phyloP scores from a whole-genome alignment of 2,888 invertebrate genomes.

The Acholoe squamosa region DNA sequence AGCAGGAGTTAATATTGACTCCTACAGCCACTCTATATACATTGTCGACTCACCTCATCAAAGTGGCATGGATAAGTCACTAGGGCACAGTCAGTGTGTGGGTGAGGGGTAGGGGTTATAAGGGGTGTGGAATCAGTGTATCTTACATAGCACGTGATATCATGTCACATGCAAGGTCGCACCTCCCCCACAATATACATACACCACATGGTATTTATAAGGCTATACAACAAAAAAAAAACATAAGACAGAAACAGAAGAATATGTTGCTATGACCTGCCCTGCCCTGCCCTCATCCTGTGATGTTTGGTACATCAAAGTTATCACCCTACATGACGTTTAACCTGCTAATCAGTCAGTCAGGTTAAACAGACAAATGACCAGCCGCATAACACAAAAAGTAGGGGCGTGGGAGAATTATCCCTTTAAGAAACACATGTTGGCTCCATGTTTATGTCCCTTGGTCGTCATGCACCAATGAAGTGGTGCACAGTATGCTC shows the following conservation, averaged over 20 bases:
- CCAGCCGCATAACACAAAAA: conserved; percentile 16
- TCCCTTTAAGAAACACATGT: no score
- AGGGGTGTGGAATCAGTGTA: not conserved
- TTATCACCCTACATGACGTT: not conserved
- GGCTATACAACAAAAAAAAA: conserved; percentile 17
- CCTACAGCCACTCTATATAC: not conserved
- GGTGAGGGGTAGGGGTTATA: not conserved
- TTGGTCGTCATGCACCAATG: no score
- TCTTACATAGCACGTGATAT: not conserved
- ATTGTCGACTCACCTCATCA: not conserved
- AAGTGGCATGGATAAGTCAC: conserved; percentile 13
- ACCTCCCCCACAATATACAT: not conserved
- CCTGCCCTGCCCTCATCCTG: not conserved
- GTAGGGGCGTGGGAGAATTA: not conserved
- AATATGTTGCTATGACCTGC: conserved; percentile 26
- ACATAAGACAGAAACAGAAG: conserved; percentile 13
- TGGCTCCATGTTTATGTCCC: not conserved
- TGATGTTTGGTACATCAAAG: conserved; percentile 25
- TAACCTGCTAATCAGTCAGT: not conserved
- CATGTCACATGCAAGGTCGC: conserved; percentile 28
- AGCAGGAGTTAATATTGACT: no score
- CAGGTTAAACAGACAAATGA: conserved; percentile 16
- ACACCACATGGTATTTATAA: not conserved
- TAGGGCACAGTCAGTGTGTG: not conserved
- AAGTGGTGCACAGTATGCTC: no score